These are phyloP conservation scores for Macrosteles quadrilineatus DNA, from an alignment of 1,140 invertebrate species.

Conservation along the genomic window DNA sequence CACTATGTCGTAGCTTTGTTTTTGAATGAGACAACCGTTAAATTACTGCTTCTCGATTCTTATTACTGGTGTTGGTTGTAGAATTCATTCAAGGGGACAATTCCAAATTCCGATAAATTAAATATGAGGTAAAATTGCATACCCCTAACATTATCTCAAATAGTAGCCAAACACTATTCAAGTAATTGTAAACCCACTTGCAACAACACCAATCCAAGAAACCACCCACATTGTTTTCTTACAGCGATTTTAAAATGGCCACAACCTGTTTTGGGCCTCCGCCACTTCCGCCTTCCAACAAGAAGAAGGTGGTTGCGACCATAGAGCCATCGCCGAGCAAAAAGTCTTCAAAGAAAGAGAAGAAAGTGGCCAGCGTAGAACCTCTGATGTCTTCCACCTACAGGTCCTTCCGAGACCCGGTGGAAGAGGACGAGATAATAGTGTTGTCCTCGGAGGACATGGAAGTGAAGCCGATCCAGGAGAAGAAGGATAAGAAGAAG, in stretches of 20 bases:
- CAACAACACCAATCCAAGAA: background rate
- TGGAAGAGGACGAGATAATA: constrained; percentile 50
- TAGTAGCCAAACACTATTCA: no score
- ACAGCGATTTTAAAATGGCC: constrained; percentile 42
- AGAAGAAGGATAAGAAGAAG: constrained; percentile 28
- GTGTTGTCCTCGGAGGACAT: constrained; percentile 54
- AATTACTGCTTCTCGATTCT: no score
- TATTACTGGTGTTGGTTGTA: no score
- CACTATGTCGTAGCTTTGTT: no score
- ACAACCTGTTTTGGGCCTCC: constrained; percentile 51
- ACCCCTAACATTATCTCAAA: no score
- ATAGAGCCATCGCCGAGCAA: constrained; percentile 42
- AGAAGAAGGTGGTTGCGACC: constrained; percentile 16
- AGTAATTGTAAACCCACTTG: no score
- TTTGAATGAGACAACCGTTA: no score
- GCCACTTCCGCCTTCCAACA: constrained; percentile 52
- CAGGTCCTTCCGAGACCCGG: constrained; percentile 55
- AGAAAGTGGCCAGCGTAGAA: constrained; percentile 25
- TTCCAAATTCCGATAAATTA: no score
- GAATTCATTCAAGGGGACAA: no score
- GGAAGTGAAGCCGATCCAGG: constrained; percentile 29
- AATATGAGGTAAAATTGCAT: no score
- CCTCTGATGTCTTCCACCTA: constrained; percentile 52
- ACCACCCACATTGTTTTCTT: background rate
- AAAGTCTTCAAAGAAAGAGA: constrained; percentile 1